Conservation (phyloP, 2,888 invertebrate genomes). For the Hirtodrosophila duncani region DNA sequence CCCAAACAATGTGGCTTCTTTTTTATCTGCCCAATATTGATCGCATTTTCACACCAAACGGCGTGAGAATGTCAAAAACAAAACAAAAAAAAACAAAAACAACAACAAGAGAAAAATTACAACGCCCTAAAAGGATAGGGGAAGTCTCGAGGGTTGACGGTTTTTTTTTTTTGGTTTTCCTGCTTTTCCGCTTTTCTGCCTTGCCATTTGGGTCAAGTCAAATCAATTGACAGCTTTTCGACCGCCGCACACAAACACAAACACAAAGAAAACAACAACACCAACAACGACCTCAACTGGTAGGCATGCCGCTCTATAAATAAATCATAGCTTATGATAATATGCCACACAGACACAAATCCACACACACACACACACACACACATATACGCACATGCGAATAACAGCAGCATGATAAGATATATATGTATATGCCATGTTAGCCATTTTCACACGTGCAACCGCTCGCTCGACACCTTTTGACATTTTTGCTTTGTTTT, state of each 20-base stretch:
- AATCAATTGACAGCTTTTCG: constrained; percentile 63
- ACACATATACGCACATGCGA: not conserved
- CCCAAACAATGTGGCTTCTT: not conserved
- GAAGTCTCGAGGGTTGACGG: not conserved
- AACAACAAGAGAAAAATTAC: constrained; percentile 5
- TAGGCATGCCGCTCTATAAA: constrained; percentile 57
- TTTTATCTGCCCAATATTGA: constrained; percentile 54
- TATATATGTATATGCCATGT: no score
- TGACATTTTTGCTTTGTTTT: constrained; percentile 3
- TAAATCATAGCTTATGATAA: constrained; percentile 62
- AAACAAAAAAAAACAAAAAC: constrained; percentile 7
- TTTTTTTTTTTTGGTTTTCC: no score
- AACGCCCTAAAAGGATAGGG: constrained; percentile 5
- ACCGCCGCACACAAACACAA: constrained; percentile 9
- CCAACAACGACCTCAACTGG: constrained; percentile 49
- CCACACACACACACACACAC: constrained; percentile 4
- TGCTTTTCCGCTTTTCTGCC: not conserved
- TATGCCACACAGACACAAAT: constrained; percentile 12
- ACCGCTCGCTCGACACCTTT: not conserved
- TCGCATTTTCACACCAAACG: constrained; percentile 33
- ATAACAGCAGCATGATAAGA: constrained; percentile 15
- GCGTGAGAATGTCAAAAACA: constrained; percentile 5
- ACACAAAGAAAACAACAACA: constrained; percentile 4
- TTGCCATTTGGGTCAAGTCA: constrained; percentile 57
- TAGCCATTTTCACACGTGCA: constrained; percentile 18